These are phyloP conservation scores for Cephus cinctus DNA, from an alignment of 1,140 invertebrate species.

Conservation along the genomic window DNA sequence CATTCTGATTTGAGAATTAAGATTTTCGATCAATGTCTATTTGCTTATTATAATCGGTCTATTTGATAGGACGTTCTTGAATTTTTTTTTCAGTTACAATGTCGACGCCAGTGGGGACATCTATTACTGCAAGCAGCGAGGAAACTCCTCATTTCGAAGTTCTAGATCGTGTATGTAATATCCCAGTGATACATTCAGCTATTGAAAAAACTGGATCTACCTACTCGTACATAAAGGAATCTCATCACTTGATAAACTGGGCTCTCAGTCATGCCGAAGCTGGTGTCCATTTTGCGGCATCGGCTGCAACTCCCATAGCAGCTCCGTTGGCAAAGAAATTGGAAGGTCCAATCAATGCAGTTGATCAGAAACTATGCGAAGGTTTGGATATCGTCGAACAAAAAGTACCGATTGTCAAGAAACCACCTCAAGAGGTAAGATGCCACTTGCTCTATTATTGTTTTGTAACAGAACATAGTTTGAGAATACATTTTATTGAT, in stretches of 20 bases:
- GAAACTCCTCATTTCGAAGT: conserved; percentile 57
- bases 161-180: conserved; percentile 60
- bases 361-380: conserved; percentile 57
- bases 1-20: no score
- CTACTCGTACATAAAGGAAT: conserved; percentile 62
- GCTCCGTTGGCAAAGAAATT: conserved; percentile 51
- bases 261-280: conserved; percentile 54
- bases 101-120: no score
- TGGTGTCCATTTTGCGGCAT: conserved; percentile 45
- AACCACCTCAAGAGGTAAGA: conserved; percentile 53
- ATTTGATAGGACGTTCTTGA: no score
- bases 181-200: conserved; percentile 62
- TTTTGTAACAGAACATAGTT: conserved; percentile 1
- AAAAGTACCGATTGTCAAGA: conserved; percentile 56
- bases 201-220: conserved; percentile 61
- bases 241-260: conserved; percentile 53
- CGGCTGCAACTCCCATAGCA: conserved; percentile 46
- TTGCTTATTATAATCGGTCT: no score
- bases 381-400: conserved; percentile 55
- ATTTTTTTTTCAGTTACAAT: no score
- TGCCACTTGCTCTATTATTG: not conserved
- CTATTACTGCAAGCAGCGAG: no score
- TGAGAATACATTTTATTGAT: not conserved
- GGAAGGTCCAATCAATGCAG: conserved; percentile 50
- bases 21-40: no score